Conservation (phyloP, 2,888 invertebrate genomes). For the Hirtodrosophila cameraria region DNA sequence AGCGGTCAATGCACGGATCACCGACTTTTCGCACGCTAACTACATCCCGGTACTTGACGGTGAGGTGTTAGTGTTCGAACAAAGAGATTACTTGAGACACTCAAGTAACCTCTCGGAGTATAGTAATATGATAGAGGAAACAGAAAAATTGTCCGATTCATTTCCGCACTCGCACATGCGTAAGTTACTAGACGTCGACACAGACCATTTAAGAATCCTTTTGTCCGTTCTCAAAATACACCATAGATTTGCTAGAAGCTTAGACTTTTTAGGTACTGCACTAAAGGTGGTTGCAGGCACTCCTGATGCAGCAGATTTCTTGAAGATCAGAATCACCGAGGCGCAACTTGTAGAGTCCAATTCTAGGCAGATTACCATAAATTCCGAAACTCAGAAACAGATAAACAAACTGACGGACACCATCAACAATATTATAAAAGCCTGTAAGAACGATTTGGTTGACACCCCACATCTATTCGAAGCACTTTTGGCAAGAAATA, state of each 20-base stretch:
- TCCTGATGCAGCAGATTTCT: not conserved
- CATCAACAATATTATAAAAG: not conserved
- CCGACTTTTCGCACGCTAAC: conserved; percentile 8
- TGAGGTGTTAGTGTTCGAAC: conserved; percentile 7
- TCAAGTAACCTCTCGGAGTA: conserved; percentile 2
- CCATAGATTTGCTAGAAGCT: not conserved
- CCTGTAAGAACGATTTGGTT: not conserved
- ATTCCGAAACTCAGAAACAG: conserved; percentile 10
- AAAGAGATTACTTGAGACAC: conserved; percentile 1
- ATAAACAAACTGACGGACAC: conserved; percentile 12
- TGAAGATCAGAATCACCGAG: not conserved
- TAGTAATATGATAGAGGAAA: not conserved
- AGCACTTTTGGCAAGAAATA: not conserved
- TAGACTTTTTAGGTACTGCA: not conserved
- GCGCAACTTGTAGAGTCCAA: too few species aligned
- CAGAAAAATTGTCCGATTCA: not conserved
- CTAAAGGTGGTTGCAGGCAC: not conserved
- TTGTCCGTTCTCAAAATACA: conserved; percentile 3
- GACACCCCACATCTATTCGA: not conserved
- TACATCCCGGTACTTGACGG: conserved; percentile 16
- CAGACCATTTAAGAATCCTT: not conserved
- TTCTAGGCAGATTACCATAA: not conserved
- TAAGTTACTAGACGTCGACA: conserved; percentile 5
- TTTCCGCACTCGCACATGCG: conserved; percentile 9
- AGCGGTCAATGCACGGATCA: conserved; percentile 2